Evolutionary conservation across 2,113 vertebrate species (phyloP).

Genomic region (Sylvia atricapilla): DNA sequence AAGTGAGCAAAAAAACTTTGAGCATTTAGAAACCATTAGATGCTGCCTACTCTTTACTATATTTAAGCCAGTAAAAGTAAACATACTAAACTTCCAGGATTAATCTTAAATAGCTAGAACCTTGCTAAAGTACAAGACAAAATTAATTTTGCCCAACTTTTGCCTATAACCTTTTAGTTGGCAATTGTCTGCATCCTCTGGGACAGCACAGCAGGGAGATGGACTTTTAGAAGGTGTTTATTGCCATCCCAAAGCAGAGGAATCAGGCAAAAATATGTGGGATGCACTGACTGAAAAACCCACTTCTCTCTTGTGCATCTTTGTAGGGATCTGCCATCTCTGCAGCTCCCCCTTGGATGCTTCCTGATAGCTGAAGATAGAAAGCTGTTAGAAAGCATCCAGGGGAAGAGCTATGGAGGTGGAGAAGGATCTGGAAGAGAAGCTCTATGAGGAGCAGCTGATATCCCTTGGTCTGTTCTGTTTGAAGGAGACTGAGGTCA

Average conservation of each 20-base stretch:
- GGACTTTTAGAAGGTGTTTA: background rate
- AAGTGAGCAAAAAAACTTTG: background rate
- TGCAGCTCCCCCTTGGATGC: background rate
- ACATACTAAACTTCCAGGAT: background rate
- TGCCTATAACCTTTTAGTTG: background rate
- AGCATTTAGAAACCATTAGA: conserved; percentile 19
- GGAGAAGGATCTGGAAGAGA: background rate
- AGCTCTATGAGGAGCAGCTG: background rate
- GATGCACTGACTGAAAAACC: background rate
- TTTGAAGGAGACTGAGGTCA: background rate
- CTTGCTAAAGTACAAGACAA: background rate
- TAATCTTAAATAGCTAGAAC: background rate
- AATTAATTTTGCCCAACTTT: background rate
- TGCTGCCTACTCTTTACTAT: conserved; percentile 23
- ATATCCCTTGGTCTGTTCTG: background rate
- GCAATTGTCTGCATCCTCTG: background rate
- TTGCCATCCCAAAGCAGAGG: background rate
- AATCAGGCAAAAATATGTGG: background rate
- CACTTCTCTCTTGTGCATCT: background rate
- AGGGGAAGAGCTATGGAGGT: background rate
- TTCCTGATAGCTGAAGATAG: background rate
- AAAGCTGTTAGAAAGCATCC: background rate
- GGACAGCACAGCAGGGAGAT: background rate
- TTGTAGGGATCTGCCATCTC: background rate
- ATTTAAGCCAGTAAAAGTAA: conserved; percentile 24